Percentiles rank a stretch among this genome's conserved stretches.
phyloP scores from a whole-genome alignment of 1,140 invertebrate species.

The Contarinia nasturtii region DNA sequence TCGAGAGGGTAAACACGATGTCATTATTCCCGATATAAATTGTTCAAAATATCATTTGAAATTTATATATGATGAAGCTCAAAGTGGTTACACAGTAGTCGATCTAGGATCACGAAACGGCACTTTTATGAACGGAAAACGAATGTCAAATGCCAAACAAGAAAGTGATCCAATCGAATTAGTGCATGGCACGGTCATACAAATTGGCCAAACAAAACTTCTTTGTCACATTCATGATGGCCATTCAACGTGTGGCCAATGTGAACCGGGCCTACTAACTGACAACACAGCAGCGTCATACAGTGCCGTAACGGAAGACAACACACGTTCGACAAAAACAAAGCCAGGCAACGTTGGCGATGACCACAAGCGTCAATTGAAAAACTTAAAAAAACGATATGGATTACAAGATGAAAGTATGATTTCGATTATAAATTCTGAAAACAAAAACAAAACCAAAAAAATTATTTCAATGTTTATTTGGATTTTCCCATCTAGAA shows the following conservation, averaged over 20 bases:
- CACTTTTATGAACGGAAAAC: constrained; percentile 58
- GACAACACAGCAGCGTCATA: constrained; percentile 6
- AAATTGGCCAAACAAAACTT: constrained; percentile 49
- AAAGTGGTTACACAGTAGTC: constrained; percentile 42
- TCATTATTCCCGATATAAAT: constrained; percentile 59
- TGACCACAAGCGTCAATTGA: constrained; percentile 35
- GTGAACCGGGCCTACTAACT: constrained; percentile 66
- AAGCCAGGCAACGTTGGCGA: not conserved
- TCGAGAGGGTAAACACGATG: constrained; percentile 52
- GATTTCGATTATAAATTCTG: constrained; percentile 5
- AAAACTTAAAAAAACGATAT: constrained; percentile 65
- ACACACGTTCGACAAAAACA: not conserved
- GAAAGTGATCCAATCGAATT: constrained; percentile 40
- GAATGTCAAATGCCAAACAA: constrained; percentile 50
- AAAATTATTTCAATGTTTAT: too few species aligned
- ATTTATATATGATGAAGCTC: constrained; percentile 40
- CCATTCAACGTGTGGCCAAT: constrained; percentile 66
- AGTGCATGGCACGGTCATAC: constrained; percentile 53
- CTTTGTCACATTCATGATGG: constrained; percentile 75
- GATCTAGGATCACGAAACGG: constrained; percentile 78
- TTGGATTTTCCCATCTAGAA: constrained; percentile 13
- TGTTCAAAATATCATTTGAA: constrained; percentile 70
- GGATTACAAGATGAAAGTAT: constrained; percentile 39
- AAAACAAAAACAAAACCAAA: constrained; percentile 10
- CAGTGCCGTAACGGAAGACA: not conserved